phyloP scores from a whole-genome alignment of 2,888 invertebrate genomes.

The Carpatolechia fugitivella region DNA sequence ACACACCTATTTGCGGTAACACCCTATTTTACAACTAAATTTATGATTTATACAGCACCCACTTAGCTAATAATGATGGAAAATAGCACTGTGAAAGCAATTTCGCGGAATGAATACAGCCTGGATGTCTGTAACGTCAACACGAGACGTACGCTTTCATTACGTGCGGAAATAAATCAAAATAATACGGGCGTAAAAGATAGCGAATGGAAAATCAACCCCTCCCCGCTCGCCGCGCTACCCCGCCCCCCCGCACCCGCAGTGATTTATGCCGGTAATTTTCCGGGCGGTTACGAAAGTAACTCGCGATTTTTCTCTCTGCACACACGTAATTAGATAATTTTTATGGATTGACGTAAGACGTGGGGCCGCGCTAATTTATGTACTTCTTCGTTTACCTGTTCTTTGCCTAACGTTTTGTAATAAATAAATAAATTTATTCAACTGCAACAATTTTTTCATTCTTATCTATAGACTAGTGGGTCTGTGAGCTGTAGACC shows the following conservation, averaged over 20 bases:
- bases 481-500: too few relatives aligned
- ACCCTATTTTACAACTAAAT: constrained; percentile 55
- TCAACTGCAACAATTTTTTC: too few relatives aligned
- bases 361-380: constrained; percentile 20
- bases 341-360: constrained; percentile 58
- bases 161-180: constrained; percentile 74
- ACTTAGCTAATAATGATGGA: constrained; percentile 52
- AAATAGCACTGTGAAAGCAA: constrained; percentile 37
- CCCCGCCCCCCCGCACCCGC: constrained; percentile 34
- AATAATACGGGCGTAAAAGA: constrained; percentile 75
- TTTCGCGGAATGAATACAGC: constrained; percentile 53
- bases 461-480: too few relatives aligned
- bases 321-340: constrained; percentile 77
- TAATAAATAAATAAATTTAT: neutral
- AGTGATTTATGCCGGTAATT: constrained; percentile 75
- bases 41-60: constrained; percentile 46
- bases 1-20: constrained; percentile 64
- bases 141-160: constrained; percentile 73
- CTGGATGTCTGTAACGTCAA: constrained; percentile 60
- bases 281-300: constrained; percentile 75
- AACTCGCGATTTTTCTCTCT: constrained; percentile 74
- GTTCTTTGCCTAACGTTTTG: constrained; percentile 1
- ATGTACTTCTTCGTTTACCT: constrained; percentile 25
- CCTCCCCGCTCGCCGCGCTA: constrained; percentile 29
- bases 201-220: constrained; percentile 76